A percentile compares a stretch with the other conserved stretches of the same genome.
These are phyloP conservation scores for Cichlasoma orientale DNA, from an alignment of 2,797 vertebrate species.

Conservation along the genomic window DNA sequence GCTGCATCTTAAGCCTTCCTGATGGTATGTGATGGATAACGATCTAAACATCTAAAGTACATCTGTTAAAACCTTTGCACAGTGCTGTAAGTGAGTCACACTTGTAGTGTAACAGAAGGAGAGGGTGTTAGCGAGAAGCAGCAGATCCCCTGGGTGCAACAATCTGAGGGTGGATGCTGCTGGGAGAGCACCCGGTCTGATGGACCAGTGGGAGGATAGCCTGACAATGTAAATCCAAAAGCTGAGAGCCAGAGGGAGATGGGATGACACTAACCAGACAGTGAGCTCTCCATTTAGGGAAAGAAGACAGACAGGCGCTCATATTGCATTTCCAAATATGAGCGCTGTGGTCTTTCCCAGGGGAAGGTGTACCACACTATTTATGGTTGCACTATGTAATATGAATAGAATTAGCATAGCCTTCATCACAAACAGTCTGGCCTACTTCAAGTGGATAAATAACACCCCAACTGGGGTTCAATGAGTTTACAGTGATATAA, in stretches of 20 bases:
- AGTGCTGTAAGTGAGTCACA: slow-evolving; percentile 24
- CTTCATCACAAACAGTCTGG: slow-evolving; percentile 70
- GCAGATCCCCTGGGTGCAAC: slow-evolving; percentile 29
- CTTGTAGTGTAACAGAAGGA: slow-evolving; percentile 15
- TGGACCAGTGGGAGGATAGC: slow-evolving; percentile 51
- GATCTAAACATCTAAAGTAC: neutral
- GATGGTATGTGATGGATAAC: neutral
- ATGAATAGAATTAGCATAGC: slow-evolving; percentile 70
- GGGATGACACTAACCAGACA: slow-evolving; percentile 67
- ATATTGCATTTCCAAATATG: slow-evolving; percentile 54
- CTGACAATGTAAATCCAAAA: slow-evolving; percentile 56
- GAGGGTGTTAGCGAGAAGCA: slow-evolving; percentile 22
- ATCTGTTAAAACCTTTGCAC: slow-evolving; percentile 13
- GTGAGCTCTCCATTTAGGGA: slow-evolving; percentile 56
- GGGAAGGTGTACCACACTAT: slow-evolving; percentile 57
- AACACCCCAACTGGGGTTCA: slow-evolving; percentile 59
- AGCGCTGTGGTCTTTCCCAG: slow-evolving; percentile 29
- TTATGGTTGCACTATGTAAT: slow-evolving; percentile 61
- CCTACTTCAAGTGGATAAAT: slow-evolving; percentile 71
- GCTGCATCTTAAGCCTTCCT: neutral
- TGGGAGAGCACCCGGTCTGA: slow-evolving; percentile 27
- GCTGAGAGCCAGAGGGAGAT: slow-evolving; percentile 57
- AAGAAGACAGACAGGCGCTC: slow-evolving; percentile 48
- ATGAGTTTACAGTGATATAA: slow-evolving; percentile 64
- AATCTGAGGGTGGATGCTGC: slow-evolving; percentile 37